Conservation (phyloP, 2,888 invertebrate genomes). For the Heliconius aoede region DNA sequence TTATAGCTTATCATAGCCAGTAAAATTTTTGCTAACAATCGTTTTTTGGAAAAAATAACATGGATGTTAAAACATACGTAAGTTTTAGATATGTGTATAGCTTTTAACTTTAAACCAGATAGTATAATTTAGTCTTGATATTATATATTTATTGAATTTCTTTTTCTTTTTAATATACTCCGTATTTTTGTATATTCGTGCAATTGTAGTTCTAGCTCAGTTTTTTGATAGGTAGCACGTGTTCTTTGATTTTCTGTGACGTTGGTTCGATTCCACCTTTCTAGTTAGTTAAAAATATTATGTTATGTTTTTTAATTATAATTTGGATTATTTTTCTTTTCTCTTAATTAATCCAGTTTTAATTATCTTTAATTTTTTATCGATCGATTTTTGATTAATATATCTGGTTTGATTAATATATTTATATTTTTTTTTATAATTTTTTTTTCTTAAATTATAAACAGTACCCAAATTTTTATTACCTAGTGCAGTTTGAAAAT, state of each 20-base stretch:
- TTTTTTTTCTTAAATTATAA: slow-evolving; percentile 25
- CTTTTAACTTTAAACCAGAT: not conserved
- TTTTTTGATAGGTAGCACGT: slow-evolving; percentile 40
- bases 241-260: slow-evolving; percentile 32
- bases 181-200: not conserved
- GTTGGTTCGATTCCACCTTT: slow-evolving; percentile 42
- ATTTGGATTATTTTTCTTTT: slow-evolving; percentile 26
- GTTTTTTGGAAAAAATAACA: not conserved
- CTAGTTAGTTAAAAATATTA: not conserved
- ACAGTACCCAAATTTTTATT: slow-evolving; percentile 26
- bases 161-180: not conserved
- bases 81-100: slow-evolving; percentile 7
- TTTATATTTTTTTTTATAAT: slow-evolving; percentile 31
- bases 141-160: not conserved
- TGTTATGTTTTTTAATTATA: not conserved
- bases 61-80: slow-evolving; percentile 22
- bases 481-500: fast-evolving
- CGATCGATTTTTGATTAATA: not conserved
- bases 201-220: not conserved
- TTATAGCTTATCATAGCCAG: not conserved
- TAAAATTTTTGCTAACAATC: not conserved
- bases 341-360: slow-evolving; percentile 17
- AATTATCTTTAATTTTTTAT: not conserved
- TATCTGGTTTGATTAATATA: not conserved
- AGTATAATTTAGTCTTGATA: not conserved